phyloP scores from a whole-genome alignment of 2,797 vertebrate genomes.

The Oreonectes daqikongensis region DNA sequence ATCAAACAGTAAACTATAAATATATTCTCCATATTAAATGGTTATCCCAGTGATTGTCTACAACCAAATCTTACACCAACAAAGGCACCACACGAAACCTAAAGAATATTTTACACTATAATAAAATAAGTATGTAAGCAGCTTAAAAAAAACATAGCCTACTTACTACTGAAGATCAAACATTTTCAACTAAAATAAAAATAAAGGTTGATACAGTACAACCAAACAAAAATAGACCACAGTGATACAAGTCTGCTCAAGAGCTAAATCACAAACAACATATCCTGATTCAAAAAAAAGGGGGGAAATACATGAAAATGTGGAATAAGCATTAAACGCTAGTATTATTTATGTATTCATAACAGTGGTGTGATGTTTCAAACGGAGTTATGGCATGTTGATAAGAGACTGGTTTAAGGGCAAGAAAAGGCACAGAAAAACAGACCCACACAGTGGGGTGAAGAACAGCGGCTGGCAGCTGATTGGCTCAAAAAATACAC shows the following conservation, averaged over 20 bases:
- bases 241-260: constrained; percentile 50
- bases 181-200: constrained; percentile 21
- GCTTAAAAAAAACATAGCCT: constrained; percentile 57
- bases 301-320: constrained; percentile 22
- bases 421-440: constrained; percentile 79
- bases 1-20: constrained; percentile 12
- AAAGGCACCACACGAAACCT: constrained; percentile 75
- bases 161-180: constrained; percentile 41
- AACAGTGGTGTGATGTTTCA: constrained; percentile 36
- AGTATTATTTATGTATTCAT: constrained; percentile 36
- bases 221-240: constrained; percentile 71
- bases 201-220: constrained; percentile 67
- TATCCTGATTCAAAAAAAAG: constrained; percentile 41
- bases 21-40: constrained; percentile 27
- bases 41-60: constrained; percentile 76
- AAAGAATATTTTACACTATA: constrained; percentile 64
- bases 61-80: constrained; percentile 67
- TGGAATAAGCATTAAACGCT: constrained; percentile 38
- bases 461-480: constrained; percentile 63
- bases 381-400: constrained; percentile 34
- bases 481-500: constrained; percentile 51
- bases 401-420: constrained; percentile 51
- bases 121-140: constrained; percentile 68
- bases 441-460: constrained; percentile 69
- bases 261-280: constrained; percentile 46